phyloP scores from a whole-genome alignment of 2,888 invertebrate species.

The Teleiodes luculella region DNA sequence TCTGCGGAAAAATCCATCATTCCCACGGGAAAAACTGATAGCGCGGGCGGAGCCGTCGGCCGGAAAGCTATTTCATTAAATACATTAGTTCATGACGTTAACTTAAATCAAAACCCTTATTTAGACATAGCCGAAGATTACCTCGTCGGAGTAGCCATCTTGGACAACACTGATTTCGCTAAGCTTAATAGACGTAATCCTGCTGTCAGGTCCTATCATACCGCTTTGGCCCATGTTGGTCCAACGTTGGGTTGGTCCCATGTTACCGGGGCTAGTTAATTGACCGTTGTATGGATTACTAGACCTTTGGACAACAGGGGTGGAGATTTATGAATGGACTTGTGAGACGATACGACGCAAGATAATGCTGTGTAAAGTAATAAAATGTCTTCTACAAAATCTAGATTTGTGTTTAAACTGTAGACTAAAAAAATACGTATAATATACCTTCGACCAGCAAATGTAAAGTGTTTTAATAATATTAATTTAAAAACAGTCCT shows the following conservation, averaged over 20 bases:
- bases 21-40: too few relatives aligned
- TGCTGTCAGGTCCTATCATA: slow-evolving; percentile 9
- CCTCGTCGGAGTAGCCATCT: background rate
- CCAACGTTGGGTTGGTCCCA: background rate
- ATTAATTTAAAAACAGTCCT: too few relatives aligned
- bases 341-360: background rate
- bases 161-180: background rate
- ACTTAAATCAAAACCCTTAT: too few relatives aligned
- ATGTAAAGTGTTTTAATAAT: too few relatives aligned
- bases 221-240: background rate
- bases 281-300: slow-evolving; percentile 9
- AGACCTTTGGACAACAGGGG: background rate
- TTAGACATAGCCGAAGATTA: too few relatives aligned
- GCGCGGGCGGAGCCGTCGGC: too few relatives aligned
- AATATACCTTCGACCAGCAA: too few relatives aligned
- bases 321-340: slow-evolving; percentile 3
- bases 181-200: slow-evolving; percentile 5
- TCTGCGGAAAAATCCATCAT: too few relatives aligned
- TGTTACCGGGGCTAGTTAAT: background rate
- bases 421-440: too few relatives aligned
- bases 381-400: background rate
- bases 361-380: background rate
- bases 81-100: too few relatives aligned
- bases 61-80: too few relatives aligned
- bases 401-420: background rate